These are phyloP conservation scores for Drosophila varians DNA, from an alignment of 1,140 invertebrate genomes.

Conservation along the genomic window DNA sequence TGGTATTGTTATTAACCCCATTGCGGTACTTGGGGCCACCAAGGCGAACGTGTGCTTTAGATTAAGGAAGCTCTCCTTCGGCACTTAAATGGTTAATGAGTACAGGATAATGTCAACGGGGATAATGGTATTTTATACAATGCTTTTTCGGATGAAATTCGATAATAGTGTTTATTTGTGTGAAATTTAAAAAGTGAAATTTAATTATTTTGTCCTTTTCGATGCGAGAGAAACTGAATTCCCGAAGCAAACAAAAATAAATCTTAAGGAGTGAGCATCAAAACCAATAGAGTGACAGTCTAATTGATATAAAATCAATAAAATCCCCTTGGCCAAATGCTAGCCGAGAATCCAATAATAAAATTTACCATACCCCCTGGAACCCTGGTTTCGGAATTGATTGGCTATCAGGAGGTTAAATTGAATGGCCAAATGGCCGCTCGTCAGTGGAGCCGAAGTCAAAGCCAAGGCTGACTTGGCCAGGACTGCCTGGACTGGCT, in stretches of 20 bases:
- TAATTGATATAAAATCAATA: constrained; percentile 47
- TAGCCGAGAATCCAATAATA: constrained; percentile 21
- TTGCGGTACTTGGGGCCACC: constrained; percentile 5
- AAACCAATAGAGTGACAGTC: constrained; percentile 12
- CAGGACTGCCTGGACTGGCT: neutral
- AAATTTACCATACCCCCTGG: neutral
- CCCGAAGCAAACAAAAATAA: neutral
- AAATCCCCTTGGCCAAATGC: constrained; percentile 7
- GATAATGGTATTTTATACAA: neutral
- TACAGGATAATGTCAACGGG: neutral
- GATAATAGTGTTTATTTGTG: neutral
- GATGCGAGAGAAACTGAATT: neutral
- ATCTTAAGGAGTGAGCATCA: constrained; percentile 10
- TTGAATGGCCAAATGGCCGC: constrained; percentile 41
- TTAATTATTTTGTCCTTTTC: neutral
- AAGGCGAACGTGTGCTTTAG: constrained; percentile 8
- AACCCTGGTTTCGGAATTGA: constrained; percentile 11
- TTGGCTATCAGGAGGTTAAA: constrained; percentile 37
- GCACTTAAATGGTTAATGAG: constrained; percentile 1
- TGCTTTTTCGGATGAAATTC: no score
- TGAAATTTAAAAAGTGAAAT: neutral
- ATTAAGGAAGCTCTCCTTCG: neutral
- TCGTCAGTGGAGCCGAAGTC: constrained; percentile 9
- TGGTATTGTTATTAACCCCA: constrained; percentile 35
- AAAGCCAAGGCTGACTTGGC: neutral